Percentiles rank a stretch among this genome's conserved stretches.
phyloP scores from a whole-genome alignment of 2,797 vertebrate species.

The Echiichthys vipera region DNA sequence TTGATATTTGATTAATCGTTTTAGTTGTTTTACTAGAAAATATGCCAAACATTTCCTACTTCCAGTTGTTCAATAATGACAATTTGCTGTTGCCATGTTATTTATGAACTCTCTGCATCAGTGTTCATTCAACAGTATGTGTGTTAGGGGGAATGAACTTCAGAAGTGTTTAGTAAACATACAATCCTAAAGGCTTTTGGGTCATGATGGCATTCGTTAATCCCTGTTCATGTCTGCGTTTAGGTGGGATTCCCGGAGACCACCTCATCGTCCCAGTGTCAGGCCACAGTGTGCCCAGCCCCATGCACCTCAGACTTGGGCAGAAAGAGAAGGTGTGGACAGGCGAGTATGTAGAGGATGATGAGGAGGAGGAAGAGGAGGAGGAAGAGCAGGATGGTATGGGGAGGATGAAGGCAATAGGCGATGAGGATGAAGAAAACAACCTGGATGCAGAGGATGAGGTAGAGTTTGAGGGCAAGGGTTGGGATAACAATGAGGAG shows the following conservation, averaged over 20 bases:
- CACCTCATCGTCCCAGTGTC: constrained; percentile 84
- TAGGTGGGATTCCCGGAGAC: constrained; percentile 82
- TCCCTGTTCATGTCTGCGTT: constrained; percentile 15
- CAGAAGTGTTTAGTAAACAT: neutral
- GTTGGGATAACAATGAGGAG: constrained; percentile 56
- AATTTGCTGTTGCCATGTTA: neutral
- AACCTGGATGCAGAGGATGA: constrained; percentile 64
- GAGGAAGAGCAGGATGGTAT: constrained; percentile 65
- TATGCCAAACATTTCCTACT: neutral
- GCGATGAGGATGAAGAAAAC: constrained; percentile 71
- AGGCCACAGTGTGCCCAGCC: constrained; percentile 79
- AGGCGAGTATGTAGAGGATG: constrained; percentile 75
- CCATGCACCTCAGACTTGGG: constrained; percentile 82
- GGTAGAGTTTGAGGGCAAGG: constrained; percentile 48
- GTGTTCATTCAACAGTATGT: neutral
- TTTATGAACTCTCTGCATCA: neutral
- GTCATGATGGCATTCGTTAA: neutral
- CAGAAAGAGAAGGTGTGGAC: constrained; percentile 82
- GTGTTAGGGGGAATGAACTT: neutral
- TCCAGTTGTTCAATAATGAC: neutral
- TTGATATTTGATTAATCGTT: neutral
- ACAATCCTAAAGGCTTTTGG: neutral
- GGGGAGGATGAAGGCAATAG: constrained; percentile 52
- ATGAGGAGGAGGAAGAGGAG: constrained; percentile 53
- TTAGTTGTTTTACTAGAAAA: neutral